Conservation (phyloP, 2,113 vertebrate genomes). For the Mandrillus leucophaeus region DNA sequence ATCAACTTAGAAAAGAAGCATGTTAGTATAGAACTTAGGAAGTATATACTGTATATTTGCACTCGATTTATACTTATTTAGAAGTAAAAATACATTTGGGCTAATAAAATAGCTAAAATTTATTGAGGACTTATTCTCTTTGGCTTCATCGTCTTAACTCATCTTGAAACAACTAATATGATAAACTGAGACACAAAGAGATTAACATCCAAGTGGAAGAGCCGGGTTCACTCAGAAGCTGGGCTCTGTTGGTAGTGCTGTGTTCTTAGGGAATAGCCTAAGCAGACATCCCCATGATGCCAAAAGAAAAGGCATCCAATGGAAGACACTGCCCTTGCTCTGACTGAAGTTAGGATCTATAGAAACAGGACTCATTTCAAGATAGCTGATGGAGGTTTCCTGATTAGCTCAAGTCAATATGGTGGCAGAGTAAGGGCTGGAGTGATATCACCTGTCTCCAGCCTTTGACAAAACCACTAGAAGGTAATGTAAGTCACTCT, state of each 20-base stretch:
- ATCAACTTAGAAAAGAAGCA: neutral
- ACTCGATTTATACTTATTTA: neutral
- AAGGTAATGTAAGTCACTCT: neutral
- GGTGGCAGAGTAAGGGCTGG: neutral
- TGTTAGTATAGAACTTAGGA: neutral
- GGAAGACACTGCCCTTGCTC: neutral
- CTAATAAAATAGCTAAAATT: neutral
- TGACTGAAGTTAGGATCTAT: neutral
- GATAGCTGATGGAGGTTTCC: neutral
- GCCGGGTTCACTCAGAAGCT: neutral
- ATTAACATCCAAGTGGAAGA: neutral
- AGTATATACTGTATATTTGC: neutral
- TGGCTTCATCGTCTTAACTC: neutral
- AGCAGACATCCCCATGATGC: neutral
- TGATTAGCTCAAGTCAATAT: neutral
- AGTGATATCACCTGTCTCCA: neutral
- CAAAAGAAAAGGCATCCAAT: neutral
- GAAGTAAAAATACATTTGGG: slow-evolving; percentile 19
- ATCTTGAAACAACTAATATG: neutral
- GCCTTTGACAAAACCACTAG: neutral
- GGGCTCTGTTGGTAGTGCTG: neutral
- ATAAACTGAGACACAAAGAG: neutral
- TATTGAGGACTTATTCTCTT: neutral
- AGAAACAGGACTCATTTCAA: neutral
- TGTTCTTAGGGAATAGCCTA: neutral